Conservation (phyloP, 2,888 invertebrate genomes). For the Leptopilina myrica region DNA sequence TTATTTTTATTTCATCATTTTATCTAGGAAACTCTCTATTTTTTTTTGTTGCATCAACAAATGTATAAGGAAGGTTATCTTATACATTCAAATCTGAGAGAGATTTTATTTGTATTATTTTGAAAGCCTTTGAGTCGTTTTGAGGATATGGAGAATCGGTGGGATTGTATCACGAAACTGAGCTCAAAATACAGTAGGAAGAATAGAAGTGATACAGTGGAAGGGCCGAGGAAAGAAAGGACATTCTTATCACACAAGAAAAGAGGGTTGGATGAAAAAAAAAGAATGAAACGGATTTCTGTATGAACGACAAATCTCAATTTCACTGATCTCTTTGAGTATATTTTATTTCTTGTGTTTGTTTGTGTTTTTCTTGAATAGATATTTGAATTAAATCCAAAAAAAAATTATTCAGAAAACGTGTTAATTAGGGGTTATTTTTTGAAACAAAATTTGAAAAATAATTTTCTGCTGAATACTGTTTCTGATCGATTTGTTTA, state of each 20-base stretch:
- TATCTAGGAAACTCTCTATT: neutral
- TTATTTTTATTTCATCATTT: constrained; percentile 7
- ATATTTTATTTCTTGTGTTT: constrained; percentile 41
- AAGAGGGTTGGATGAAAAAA: constrained; percentile 35
- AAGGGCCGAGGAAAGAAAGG: constrained; percentile 24
- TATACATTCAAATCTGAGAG: neutral
- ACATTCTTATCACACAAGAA: constrained; percentile 49
- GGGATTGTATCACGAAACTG: constrained; percentile 38
- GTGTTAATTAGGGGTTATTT: no score
- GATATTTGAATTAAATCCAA: no score
- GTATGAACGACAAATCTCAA: constrained; percentile 52
- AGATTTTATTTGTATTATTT: constrained; percentile 49
- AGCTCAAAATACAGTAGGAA: constrained; percentile 44
- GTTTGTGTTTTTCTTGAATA: constrained; percentile 40
- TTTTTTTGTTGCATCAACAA: neutral
- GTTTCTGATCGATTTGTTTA: no score
- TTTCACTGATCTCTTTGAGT: constrained; percentile 48
- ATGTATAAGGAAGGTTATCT: neutral
- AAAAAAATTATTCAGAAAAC: no score
- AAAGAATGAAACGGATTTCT: constrained; percentile 46
- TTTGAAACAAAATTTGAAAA: no score
- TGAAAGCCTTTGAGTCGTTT: constrained; percentile 45
- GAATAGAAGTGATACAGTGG: constrained; percentile 43
- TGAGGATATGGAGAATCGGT: constrained; percentile 47
- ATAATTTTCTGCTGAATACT: no score